Percentiles rank a stretch among this genome's conserved stretches.
Conservation (phyloP, 2,797 vertebrate species). For the Xenopus petersii region DNA sequence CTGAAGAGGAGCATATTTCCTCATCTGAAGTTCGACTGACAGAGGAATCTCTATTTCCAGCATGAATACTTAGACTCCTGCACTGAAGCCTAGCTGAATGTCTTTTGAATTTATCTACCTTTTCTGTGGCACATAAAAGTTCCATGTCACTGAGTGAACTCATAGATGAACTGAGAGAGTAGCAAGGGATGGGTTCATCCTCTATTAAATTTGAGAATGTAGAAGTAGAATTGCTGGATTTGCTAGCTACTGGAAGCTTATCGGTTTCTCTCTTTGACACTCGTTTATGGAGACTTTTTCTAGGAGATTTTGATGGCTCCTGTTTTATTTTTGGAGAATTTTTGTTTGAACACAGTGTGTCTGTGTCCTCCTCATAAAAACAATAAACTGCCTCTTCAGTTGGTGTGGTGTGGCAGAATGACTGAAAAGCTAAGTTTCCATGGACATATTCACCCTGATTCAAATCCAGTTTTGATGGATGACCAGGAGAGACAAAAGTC, state of each 20-base stretch:
- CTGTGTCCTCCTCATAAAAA: conserved; percentile 71
- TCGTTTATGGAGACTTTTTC: conserved; percentile 51
- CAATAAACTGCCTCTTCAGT: conserved; percentile 78
- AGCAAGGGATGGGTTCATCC: conserved; percentile 82
- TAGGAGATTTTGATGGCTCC: conserved; percentile 55
- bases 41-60: conserved; percentile 69
- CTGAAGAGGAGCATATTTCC: conserved; percentile 79
- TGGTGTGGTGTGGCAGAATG: conserved; percentile 75
- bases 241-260: conserved; percentile 46
- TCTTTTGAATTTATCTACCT: conserved; percentile 65
- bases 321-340: conserved; percentile 60
- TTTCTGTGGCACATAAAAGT: conserved; percentile 70
- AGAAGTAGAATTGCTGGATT: conserved; percentile 54
- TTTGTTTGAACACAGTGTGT: conserved; percentile 51
- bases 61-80: conserved; percentile 39
- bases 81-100: conserved; percentile 53
- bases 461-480: conserved; percentile 34
- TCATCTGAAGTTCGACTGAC: conserved; percentile 84
- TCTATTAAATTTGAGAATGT: conserved; percentile 80
- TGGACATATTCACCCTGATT: conserved; percentile 46
- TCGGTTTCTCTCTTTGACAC: conserved; percentile 48
- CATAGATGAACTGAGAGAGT: conserved; percentile 92
- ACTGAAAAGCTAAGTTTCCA: conserved; percentile 65
- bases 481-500: no score
- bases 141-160: conserved; percentile 92